phyloP scores from a whole-genome alignment of 2,113 vertebrate genomes.

The Motacilla alba region DNA sequence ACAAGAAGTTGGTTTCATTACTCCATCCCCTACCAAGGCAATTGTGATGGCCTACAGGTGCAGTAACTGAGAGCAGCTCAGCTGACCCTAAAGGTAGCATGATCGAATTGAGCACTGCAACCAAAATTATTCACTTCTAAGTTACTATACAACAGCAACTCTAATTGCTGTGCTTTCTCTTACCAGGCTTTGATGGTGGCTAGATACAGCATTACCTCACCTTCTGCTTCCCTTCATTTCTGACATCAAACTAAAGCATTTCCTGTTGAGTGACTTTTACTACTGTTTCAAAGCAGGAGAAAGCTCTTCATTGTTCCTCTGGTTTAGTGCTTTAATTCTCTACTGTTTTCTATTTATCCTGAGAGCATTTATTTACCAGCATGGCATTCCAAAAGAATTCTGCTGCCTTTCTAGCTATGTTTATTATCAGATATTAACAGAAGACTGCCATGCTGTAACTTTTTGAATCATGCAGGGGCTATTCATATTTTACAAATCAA shows the following conservation, averaged over 20 bases:
- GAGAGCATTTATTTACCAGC: background rate
- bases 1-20: background rate
- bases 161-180: background rate
- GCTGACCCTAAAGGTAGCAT: fast-evolving
- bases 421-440: background rate
- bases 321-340: background rate
- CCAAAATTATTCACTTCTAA: background rate
- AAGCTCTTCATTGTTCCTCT: background rate
- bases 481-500: background rate
- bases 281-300: background rate
- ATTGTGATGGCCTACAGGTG: fast-evolving
- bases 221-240: background rate
- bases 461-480: background rate
- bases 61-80: background rate
- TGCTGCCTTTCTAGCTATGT: background rate
- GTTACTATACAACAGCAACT: background rate
- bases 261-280: background rate
- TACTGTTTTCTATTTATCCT: background rate
- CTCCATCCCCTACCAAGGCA: background rate
- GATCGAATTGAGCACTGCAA: background rate
- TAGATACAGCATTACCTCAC: background rate
- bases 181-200: background rate
- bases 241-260: background rate
- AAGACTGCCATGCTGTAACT: background rate
- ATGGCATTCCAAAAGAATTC: background rate